Base-by-base conservation (phyloP, 2,113 vertebrate genomes). In the Vicugna pacos region DNA sequence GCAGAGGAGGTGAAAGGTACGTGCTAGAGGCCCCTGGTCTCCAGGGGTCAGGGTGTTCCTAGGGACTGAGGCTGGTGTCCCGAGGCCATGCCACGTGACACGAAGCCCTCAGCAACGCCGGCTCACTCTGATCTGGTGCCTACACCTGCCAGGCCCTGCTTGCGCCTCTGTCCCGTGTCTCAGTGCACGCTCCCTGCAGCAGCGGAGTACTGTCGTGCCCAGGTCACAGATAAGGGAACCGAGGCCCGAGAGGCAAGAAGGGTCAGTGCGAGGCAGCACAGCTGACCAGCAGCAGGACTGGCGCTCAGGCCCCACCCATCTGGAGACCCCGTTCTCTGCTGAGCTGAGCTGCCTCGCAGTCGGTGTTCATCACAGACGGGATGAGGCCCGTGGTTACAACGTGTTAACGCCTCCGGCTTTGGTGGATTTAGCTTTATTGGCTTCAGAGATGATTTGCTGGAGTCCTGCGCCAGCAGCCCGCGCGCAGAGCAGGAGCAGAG, bases 1-100 rank as follows among this genome's bases (percentile, higher is more conserved):
- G 69, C 38, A 56, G 24, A n/a, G 12, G 16, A 92, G 58, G 48
- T 46, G 46, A 75, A 46, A 20, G 50, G 56, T 5, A 1, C 1
- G 0, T 0, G 13, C 58, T 14, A 19, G 64, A 1, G 0, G 64
- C 54, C 38, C 6, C 35, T 1, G 7, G 42, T 17, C 17, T 15
- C 1, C 24, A 19, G 20, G 17, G 28, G 11, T 48, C n/a, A 15
- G 9, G 62, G 16, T 76, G 30, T 4, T 17, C 42, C 5, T 30
- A 5, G 46, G 50, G 56, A 32, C 35, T 3, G 14, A 80, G n/a
- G 35, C 52, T 3, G 19, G 38, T 48, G 6, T 76, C 20, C 56
- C 1, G 1, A n/a, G 76, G 76, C 76, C 46, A 2, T 20, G 52
- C n/a, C 26, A 4, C 26, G 12, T 1, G 4, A 86, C 0, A 6